Conservation (phyloP, 2,113 vertebrate species). For the Athene noctua region DNA sequence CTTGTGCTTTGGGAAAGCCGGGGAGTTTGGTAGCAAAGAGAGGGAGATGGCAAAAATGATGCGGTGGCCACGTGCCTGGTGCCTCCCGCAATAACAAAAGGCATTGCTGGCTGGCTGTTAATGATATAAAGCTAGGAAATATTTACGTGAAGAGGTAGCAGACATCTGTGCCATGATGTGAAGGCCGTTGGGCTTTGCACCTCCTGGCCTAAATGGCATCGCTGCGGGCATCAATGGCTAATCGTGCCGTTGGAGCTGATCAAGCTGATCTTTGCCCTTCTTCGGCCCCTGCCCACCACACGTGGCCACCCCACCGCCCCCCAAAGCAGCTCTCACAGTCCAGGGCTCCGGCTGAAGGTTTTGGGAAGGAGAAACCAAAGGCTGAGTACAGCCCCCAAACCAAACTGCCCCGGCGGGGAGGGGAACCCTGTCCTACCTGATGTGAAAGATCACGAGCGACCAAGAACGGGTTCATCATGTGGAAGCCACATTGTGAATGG, state of each 20-base stretch:
- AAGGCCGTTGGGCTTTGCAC: not conserved
- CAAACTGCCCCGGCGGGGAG: accelerated
- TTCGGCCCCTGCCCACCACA: not conserved
- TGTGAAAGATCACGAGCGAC: not conserved
- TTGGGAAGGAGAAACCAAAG: not conserved
- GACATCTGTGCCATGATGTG: accelerated
- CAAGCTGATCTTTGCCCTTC: not conserved
- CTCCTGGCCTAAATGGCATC: not conserved
- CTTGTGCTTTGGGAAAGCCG: accelerated
- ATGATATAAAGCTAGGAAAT: accelerated
- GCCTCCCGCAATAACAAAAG: not conserved
- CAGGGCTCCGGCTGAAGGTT: not conserved
- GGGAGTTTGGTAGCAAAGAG: not conserved
- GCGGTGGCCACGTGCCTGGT: accelerated
- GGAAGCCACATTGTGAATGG: accelerated
- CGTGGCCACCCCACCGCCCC: not conserved
- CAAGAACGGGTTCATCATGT: accelerated
- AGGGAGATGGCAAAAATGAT: not conserved
- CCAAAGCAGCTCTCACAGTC: not conserved
- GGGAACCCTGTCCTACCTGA: not conserved
- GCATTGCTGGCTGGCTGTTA: not conserved
- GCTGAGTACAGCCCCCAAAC: not conserved
- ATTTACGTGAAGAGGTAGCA: not conserved
- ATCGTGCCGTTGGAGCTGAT: not conserved
- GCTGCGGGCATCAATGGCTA: accelerated